Conservation (phyloP, 2,888 invertebrate genomes). For the Emmelina monodactyla region DNA sequence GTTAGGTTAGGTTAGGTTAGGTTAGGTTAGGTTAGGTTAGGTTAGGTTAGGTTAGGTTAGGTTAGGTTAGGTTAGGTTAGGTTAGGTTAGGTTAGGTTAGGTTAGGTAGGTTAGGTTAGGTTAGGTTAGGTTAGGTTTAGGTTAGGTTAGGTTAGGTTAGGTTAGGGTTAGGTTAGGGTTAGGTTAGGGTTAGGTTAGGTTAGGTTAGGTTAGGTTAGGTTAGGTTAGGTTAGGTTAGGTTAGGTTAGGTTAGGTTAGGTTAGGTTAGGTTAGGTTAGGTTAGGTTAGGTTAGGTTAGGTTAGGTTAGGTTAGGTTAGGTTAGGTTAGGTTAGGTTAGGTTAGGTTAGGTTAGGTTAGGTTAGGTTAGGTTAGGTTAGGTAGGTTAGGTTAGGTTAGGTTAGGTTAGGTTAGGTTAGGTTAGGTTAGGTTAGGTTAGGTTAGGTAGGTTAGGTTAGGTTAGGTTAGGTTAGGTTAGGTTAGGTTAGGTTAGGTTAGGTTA, state of each 20-base stretch:
- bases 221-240: conserved; percentile 13
- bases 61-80: conserved; percentile 12
- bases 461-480: conserved; percentile 14
- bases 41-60: conserved; percentile 15
- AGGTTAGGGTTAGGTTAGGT: too few relatives aligned
- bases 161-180: too few relatives aligned
- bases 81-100: conserved; percentile 13
- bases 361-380: too few relatives aligned
- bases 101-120: too few relatives aligned
- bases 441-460: conserved; percentile 13
- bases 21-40: conserved; percentile 19
- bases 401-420: conserved; percentile 14
- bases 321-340: conserved; percentile 12
- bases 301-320: conserved; percentile 10
- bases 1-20: conserved; percentile 15
- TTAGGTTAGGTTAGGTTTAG: too few relatives aligned
- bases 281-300: conserved; percentile 12
- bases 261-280: conserved; percentile 12
- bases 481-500: conserved; percentile 14
- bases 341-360: conserved; percentile 14
- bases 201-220: conserved; percentile 12
- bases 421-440: conserved; percentile 4
- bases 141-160: too few relatives aligned
- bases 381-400: too few relatives aligned
- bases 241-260: conserved; percentile 12